Conservation (phyloP, 2,797 vertebrate species). For the Rhyacichthys aspro region DNA sequence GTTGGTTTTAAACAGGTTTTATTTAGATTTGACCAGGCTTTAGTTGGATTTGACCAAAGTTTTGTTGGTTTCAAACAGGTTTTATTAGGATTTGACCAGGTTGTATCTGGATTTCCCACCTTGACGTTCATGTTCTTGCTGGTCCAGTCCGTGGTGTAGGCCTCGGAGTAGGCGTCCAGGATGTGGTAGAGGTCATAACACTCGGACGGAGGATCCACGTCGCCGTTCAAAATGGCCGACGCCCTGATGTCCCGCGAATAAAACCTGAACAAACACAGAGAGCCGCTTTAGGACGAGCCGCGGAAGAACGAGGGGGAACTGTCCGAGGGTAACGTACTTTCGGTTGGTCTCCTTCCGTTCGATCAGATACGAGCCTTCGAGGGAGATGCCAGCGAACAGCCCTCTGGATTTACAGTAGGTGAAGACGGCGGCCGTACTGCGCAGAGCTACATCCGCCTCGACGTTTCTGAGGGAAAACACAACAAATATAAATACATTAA, state of each 20-base stretch:
- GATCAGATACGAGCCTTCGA: constrained; percentile 93
- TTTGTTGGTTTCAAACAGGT: no score
- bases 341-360: constrained; percentile 96
- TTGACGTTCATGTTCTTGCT: constrained; percentile 67
- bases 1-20: no score
- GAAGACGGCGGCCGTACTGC: constrained; percentile 91
- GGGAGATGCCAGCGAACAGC: constrained; percentile 92
- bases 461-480: constrained; percentile 82
- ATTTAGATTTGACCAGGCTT: no score
- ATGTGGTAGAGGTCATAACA: constrained; percentile 87
- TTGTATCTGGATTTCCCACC: constrained; percentile 42
- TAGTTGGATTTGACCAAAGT: no score
- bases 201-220: constrained; percentile 84
- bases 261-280: constrained; percentile 79
- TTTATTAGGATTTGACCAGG: no score
- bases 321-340: constrained; percentile 80
- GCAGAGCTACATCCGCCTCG: constrained; percentile 90
- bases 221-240: constrained; percentile 90
- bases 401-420: constrained; percentile 94
- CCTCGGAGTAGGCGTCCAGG: constrained; percentile 86
- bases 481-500: neutral
- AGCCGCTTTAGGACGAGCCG: neutral
- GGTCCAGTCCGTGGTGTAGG: constrained; percentile 84
- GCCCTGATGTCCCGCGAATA: constrained; percentile 91
- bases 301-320: neutral